Conservation (phyloP, 2,888 invertebrate species). For the Machimus rusticus region DNA sequence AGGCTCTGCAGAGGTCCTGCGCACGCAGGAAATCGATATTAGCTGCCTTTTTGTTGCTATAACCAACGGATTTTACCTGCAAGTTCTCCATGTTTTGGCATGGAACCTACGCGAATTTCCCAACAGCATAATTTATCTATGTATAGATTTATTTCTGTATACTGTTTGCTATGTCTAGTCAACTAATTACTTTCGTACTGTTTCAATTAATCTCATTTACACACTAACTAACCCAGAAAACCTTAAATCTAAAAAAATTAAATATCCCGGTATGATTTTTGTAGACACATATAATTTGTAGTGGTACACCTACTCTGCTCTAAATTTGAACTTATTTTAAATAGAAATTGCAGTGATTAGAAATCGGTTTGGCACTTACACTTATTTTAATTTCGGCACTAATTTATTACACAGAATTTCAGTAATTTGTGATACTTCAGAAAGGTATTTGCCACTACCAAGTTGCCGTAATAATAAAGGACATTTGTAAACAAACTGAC, state of each 20-base stretch:
- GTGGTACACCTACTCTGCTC: not conserved
- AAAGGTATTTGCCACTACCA: constrained; percentile 10
- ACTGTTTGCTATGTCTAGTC: not conserved
- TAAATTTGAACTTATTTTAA: not conserved
- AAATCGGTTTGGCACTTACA: not conserved
- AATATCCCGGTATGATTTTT: not conserved
- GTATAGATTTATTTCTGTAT: not conserved
- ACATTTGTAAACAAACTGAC: constrained; percentile 41
- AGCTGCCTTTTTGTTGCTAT: constrained; percentile 25
- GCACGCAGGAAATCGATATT: constrained; percentile 45
- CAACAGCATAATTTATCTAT: not conserved
- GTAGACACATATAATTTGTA: not conserved
- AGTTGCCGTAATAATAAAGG: constrained; percentile 30
- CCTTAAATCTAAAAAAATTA: not conserved
- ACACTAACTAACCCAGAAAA: not conserved
- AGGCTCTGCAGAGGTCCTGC: constrained; percentile 46
- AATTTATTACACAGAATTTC: not conserved
- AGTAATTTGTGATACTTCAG: not conserved
- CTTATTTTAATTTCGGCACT: constrained; percentile 12
- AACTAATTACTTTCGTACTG: not conserved
- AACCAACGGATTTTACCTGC: not conserved
- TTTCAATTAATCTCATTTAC: not conserved
- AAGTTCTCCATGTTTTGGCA: constrained; percentile 23
- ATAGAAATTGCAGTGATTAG: not conserved
- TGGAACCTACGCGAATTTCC: constrained; percentile 10